Evolutionary conservation across 2,797 vertebrate species (phyloP).

Genomic region (Loris lydekkerianus): DNA sequence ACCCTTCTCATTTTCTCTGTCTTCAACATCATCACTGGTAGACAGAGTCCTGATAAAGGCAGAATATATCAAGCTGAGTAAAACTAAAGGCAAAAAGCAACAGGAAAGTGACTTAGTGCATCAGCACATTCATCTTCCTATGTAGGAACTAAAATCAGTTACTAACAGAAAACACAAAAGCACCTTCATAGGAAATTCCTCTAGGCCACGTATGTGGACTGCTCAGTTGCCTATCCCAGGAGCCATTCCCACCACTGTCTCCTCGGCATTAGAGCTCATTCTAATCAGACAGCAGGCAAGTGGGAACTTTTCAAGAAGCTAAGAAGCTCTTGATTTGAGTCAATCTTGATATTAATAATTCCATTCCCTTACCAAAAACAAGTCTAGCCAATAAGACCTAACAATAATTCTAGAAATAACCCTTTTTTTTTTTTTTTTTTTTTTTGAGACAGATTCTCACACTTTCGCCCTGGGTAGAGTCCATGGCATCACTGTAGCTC

Average conservation of each 20-base stretch:
- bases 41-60: constrained; percentile 93
- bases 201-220: background rate
- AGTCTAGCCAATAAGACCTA: background rate
- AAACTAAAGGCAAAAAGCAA: background rate
- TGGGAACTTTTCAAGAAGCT: background rate
- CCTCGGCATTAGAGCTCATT: background rate
- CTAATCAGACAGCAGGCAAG: background rate
- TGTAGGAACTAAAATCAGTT: background rate
- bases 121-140: background rate
- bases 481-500: no score
- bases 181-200: background rate
- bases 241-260: background rate
- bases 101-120: background rate
- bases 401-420: background rate
- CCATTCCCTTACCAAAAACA: background rate
- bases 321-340: background rate
- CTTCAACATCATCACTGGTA: constrained; percentile 96
- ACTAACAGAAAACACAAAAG: constrained; percentile 1
- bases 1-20: constrained; percentile 97
- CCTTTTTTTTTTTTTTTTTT: no score
- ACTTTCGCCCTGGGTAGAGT: no score
- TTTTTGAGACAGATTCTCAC: no score
- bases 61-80: constrained; percentile 32
- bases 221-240: background rate
- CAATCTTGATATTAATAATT: background rate